A percentile compares a stretch with the other conserved stretches of the same genome.
These are phyloP conservation scores for Erythrolamprus reginae DNA, from an alignment of 2,113 vertebrate species.

Conservation along the genomic window DNA sequence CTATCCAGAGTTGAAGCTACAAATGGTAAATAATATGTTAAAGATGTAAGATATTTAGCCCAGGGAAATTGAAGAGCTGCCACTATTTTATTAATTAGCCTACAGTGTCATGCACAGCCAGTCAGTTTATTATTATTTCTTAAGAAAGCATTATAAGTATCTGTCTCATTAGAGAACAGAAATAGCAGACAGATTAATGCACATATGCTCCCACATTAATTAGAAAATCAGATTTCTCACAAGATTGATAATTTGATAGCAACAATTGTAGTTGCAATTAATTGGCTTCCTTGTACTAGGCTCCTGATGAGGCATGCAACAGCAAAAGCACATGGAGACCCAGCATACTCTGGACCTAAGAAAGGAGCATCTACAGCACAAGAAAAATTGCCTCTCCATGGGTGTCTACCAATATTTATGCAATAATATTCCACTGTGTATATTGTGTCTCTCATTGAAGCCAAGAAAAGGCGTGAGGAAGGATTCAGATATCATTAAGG, in stretches of 20 bases:
- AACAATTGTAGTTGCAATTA: constrained; percentile 58
- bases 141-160: constrained; percentile 55
- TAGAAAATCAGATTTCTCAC: constrained; percentile 60
- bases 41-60: background rate
- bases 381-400: constrained; percentile 39
- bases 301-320: constrained; percentile 32
- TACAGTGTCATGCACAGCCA: constrained; percentile 30
- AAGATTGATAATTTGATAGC: constrained; percentile 61
- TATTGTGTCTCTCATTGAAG: constrained; percentile 23
- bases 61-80: constrained; percentile 45
- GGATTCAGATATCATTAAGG: background rate
- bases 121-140: constrained; percentile 53
- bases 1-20: constrained; percentile 26
- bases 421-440: constrained; percentile 57
- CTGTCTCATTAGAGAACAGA: constrained; percentile 60
- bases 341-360: constrained; percentile 19
- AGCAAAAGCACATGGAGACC: constrained; percentile 35
- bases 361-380: constrained; percentile 22
- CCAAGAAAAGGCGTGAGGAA: constrained; percentile 1
- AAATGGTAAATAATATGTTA: constrained; percentile 21
- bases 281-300: constrained; percentile 45
- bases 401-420: constrained; percentile 45
- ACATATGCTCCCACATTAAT: constrained; percentile 65
- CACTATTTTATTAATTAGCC: constrained; percentile 55
- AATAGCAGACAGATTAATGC: constrained; percentile 62